Conservation (phyloP, 2,797 vertebrate species). For the Oceanodroma leucorhoa region DNA sequence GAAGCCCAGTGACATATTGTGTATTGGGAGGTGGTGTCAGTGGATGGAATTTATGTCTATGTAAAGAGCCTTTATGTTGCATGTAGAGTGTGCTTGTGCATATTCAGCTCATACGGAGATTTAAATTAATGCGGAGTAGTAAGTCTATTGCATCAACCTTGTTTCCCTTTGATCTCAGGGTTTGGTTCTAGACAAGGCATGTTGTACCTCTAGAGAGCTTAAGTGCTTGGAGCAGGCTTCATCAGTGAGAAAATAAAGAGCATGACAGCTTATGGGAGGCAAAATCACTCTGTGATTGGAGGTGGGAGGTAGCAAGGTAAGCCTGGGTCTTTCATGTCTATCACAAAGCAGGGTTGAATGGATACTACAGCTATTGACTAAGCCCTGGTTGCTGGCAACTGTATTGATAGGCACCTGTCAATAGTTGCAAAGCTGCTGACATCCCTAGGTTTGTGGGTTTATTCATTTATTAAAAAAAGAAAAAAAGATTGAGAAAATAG, state of each 20-base stretch:
- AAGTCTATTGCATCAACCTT: not conserved
- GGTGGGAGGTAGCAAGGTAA: not conserved
- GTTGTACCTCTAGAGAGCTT: not conserved
- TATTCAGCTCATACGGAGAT: not conserved
- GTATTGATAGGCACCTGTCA: slow-evolving; percentile 33
- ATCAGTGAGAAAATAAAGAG: not conserved
- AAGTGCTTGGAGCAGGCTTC: not conserved
- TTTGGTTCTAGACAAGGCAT: not conserved
- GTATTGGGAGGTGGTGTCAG: not conserved
- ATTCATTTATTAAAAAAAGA: not conserved
- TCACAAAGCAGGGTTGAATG: not conserved
- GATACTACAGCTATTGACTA: not conserved
- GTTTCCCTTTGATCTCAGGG: not conserved
- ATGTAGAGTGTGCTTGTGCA: not conserved
- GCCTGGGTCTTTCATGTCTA: not conserved
- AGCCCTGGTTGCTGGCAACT: not conserved
- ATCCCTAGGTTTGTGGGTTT: not conserved
- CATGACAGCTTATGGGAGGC: not conserved
- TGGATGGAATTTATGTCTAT: not conserved
- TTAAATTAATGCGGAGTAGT: not conserved
- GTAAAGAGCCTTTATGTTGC: not conserved
- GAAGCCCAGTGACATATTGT: not conserved
- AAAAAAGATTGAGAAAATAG: not conserved
- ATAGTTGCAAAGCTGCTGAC: not conserved
- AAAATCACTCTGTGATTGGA: not conserved